These are phyloP conservation scores for Hippocampus kuda DNA, from an alignment of 2,797 vertebrate species.

Conservation along the genomic window DNA sequence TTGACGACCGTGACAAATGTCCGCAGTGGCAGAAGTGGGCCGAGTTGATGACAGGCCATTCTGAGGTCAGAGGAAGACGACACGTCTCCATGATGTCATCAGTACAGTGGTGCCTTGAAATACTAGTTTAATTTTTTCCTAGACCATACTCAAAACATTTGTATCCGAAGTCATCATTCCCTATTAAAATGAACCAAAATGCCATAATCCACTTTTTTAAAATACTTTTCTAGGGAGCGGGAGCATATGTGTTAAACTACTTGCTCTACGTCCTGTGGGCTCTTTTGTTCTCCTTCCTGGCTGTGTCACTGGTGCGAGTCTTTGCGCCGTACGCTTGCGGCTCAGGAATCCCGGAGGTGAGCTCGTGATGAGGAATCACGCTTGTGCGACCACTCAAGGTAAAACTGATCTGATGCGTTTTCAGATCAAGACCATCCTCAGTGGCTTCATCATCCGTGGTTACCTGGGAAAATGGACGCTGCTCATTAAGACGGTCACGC, in stretches of 20 bases:
- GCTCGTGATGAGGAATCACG: constrained; percentile 5
- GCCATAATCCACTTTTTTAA: no score
- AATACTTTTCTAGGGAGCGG: constrained; percentile 72
- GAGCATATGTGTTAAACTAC: constrained; percentile 91
- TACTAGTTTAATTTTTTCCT: no score
- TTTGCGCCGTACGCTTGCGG: constrained; percentile 97
- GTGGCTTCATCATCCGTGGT: constrained; percentile 95
- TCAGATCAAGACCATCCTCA: constrained; percentile 98
- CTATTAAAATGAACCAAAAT: neutral
- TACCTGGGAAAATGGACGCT: constrained; percentile 98
- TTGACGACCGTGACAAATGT: constrained; percentile 92
- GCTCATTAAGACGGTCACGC: constrained; percentile 94
- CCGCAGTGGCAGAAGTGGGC: constrained; percentile 98
- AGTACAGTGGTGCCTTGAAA: no score
- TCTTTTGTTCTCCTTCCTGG: constrained; percentile 87
- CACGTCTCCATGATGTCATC: neutral
- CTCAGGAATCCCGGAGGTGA: constrained; percentile 95
- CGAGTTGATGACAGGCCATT: constrained; percentile 81
- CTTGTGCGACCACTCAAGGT: neutral
- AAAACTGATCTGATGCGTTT: neutral
- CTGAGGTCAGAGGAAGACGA: constrained; percentile 64
- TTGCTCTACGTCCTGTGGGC: constrained; percentile 92
- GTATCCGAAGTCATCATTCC: neutral
- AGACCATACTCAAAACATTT: no score
- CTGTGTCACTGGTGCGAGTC: constrained; percentile 89